phyloP scores from a whole-genome alignment of 2,888 invertebrate genomes.

The Drosophila mercatorum region DNA sequence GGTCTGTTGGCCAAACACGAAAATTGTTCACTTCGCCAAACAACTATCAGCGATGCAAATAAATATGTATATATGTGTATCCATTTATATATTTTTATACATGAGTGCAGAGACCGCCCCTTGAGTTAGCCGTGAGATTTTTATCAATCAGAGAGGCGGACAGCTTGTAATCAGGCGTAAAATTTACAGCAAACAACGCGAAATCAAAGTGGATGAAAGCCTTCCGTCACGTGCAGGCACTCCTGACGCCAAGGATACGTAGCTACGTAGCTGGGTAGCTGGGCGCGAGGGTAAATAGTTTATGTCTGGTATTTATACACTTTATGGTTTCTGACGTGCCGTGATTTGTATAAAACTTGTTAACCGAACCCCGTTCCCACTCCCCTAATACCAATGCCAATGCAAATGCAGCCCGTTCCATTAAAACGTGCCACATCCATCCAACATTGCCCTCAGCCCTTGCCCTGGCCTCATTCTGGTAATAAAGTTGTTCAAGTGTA shows the following conservation, averaged over 20 bases:
- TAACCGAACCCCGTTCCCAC: slow-evolving; percentile 40
- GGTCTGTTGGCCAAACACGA: slow-evolving; percentile 59
- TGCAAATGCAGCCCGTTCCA: slow-evolving; percentile 70
- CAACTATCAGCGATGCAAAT: slow-evolving; percentile 21
- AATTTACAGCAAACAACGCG: slow-evolving; percentile 71
- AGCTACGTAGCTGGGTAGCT: background rate
- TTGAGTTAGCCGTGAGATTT: slow-evolving; percentile 69
- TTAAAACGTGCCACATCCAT: slow-evolving; percentile 64
- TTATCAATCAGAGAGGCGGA: slow-evolving; percentile 66
- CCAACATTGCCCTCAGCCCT: slow-evolving; percentile 55
- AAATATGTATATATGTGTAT: background rate
- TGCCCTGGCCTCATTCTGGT: slow-evolving; percentile 39
- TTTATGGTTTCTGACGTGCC: slow-evolving; percentile 81
- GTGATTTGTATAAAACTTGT: slow-evolving; percentile 75
- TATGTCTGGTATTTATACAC: slow-evolving; percentile 75
- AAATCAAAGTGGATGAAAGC: slow-evolving; percentile 75
- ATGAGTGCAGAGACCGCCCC: slow-evolving; percentile 21
- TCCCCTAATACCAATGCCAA: slow-evolving; percentile 54
- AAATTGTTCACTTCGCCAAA: slow-evolving; percentile 60
- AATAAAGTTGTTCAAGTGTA: slow-evolving; percentile 80
- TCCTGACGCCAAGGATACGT: slow-evolving; percentile 72
- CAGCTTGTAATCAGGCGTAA: slow-evolving; percentile 73
- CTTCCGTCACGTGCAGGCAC: slow-evolving; percentile 71
- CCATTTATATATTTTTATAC: background rate
- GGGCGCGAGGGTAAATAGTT: slow-evolving; percentile 64